Evolutionary conservation across 2,113 vertebrate species (phyloP).

Genomic region (Sander vitreus): DNA sequence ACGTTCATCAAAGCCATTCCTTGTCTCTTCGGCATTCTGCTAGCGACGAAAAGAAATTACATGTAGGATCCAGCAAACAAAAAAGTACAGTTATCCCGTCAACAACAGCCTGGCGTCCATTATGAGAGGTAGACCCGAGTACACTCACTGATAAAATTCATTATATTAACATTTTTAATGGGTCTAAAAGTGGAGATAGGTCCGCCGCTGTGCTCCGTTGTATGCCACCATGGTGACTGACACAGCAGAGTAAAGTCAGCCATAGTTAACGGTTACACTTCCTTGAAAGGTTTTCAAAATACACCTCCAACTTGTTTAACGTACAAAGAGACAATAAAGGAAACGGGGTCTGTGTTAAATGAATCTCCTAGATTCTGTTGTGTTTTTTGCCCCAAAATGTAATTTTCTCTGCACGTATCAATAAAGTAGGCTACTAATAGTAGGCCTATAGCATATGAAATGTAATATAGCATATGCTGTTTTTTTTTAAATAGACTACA

Average conservation of each 20-base stretch:
- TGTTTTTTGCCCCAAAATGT: background rate
- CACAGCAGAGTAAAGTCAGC: slow-evolving; percentile 3
- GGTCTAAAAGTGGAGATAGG: slow-evolving; percentile 63
- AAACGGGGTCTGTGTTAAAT: background rate
- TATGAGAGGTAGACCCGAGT: slow-evolving; percentile 12
- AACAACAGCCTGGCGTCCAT: slow-evolving; percentile 56
- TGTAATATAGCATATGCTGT: too few relatives aligned
- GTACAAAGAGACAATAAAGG: background rate
- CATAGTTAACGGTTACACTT: background rate
- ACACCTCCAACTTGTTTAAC: background rate
- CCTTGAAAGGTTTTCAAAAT: slow-evolving; percentile 52
- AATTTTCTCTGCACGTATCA: too few relatives aligned
- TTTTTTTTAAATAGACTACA: background rate
- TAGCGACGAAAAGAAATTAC: slow-evolving; percentile 68
- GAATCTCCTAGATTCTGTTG: background rate
- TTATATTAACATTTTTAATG: slow-evolving; percentile 36
- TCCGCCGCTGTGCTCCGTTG: slow-evolving; percentile 74
- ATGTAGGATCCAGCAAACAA: slow-evolving; percentile 42
- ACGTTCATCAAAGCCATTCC: slow-evolving; percentile 67
- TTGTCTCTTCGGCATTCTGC: slow-evolving; percentile 76
- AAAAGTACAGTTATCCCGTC: slow-evolving; percentile 60
- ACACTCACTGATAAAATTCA: slow-evolving; percentile 31
- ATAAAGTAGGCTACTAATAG: too few relatives aligned
- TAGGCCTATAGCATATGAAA: too few relatives aligned
- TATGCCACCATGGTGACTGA: slow-evolving; percentile 87